Evolutionary conservation across 2,888 invertebrate genomes (phyloP).

Genomic region (Cartodere bifasciata): DNA sequence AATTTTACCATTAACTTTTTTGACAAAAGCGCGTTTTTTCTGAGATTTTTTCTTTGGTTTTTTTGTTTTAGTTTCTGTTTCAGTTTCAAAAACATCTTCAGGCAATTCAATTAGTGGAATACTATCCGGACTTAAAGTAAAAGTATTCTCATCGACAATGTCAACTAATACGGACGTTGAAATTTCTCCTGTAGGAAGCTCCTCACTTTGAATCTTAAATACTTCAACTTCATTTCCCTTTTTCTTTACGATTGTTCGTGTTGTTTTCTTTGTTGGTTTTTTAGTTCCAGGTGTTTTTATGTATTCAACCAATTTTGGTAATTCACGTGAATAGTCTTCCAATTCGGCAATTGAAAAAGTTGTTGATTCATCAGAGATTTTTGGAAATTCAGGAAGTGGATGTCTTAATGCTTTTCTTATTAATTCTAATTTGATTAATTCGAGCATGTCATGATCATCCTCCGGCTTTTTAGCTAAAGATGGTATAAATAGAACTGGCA

Average conservation of each 20-base stretch:
- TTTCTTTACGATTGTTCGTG: too few species aligned
- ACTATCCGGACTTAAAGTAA: slow-evolving; percentile 19
- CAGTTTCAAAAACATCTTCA: neutral
- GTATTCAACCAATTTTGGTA: too few species aligned
- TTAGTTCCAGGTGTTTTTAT: too few species aligned
- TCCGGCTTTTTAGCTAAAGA: slow-evolving; percentile 25
- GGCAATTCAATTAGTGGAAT: too few species aligned
- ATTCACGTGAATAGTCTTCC: too few species aligned
- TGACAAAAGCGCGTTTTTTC: slow-evolving; percentile 26
- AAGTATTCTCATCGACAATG: slow-evolving; percentile 14
- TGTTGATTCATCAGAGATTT: too few species aligned
- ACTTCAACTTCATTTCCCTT: slow-evolving; percentile 32
- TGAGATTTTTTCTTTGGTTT: slow-evolving; percentile 32
- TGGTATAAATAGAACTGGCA: slow-evolving; percentile 28
- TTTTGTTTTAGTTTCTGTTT: slow-evolving; percentile 29
- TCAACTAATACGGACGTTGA: slow-evolving; percentile 13
- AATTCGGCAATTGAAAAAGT: too few species aligned
- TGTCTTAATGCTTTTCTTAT: slow-evolving; percentile 26
- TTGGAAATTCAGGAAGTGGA: slow-evolving; percentile 21
- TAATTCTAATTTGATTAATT: slow-evolving; percentile 26
- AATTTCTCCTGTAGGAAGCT: slow-evolving; percentile 27
- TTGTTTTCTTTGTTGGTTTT: too few species aligned
- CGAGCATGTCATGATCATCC: slow-evolving; percentile 23
- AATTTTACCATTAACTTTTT: slow-evolving; percentile 25
- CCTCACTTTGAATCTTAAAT: slow-evolving; percentile 32